Conservation (phyloP, 2,113 vertebrate species). For the Prionailurus bengalensis region DNA sequence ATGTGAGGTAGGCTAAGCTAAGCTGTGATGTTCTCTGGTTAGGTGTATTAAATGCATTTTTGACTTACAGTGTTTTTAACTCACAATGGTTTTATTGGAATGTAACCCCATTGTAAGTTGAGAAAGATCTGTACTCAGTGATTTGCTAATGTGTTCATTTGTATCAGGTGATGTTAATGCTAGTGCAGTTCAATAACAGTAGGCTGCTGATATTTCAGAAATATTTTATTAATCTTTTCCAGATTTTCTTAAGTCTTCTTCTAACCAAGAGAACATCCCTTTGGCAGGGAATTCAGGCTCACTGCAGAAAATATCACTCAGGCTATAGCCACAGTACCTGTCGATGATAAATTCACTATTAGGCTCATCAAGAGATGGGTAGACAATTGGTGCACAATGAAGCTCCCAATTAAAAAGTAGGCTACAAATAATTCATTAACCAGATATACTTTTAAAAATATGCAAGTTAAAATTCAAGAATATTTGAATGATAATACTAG, state of each 20-base stretch:
- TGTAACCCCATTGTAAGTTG: not conserved
- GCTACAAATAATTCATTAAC: conserved; percentile 77
- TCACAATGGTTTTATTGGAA: not conserved
- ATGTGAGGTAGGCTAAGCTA: not conserved
- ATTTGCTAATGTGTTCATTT: not conserved
- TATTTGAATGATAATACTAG: conserved; percentile 78
- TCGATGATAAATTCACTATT: conserved; percentile 20
- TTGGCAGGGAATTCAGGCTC: not conserved
- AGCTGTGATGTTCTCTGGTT: not conserved
- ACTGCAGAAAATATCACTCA: not conserved
- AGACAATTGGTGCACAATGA: conserved; percentile 32
- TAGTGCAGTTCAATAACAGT: not conserved
- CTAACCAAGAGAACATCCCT: not conserved
- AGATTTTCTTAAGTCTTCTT: conserved; percentile 3
- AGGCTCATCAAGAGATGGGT: conserved; percentile 41
- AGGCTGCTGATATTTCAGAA: conserved; percentile 11
- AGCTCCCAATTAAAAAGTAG: conserved; percentile 41
- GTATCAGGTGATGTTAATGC: not conserved
- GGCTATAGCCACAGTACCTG: not conserved
- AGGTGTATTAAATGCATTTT: not conserved
- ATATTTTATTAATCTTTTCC: not conserved
- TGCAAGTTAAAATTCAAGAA: conserved; percentile 77
- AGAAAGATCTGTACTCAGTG: not conserved
- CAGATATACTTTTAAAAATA: conserved; percentile 73
- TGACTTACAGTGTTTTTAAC: not conserved